Conservation (phyloP, 2,888 invertebrate species). For the Cenopis cana region DNA sequence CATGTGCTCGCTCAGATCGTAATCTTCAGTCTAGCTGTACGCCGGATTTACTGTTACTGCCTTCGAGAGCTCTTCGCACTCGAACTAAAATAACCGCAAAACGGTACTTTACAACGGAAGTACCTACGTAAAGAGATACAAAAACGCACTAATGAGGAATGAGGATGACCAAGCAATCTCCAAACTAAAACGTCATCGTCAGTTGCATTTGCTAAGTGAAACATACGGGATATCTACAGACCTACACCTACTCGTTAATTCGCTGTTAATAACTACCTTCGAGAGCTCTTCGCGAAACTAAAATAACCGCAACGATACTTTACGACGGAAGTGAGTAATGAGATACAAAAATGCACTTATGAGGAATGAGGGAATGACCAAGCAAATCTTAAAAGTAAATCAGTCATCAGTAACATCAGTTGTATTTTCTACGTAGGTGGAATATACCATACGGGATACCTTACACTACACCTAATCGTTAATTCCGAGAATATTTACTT, state of each 20-base stretch:
- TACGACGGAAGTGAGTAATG: slow-evolving; percentile 22
- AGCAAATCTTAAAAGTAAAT: neutral
- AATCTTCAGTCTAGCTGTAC: slow-evolving; percentile 44
- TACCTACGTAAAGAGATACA: slow-evolving; percentile 14
- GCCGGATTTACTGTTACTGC: slow-evolving; percentile 46
- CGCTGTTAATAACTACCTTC: slow-evolving; percentile 43
- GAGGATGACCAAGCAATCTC: slow-evolving; percentile 1
- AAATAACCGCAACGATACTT: slow-evolving; percentile 43
- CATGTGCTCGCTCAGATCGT: slow-evolving; percentile 48
- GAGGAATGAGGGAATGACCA: slow-evolving; percentile 4
- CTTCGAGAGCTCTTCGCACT: slow-evolving; percentile 41
- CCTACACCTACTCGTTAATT: neutral
- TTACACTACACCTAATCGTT: neutral
- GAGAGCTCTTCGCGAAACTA: slow-evolving; percentile 39
- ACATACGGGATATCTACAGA: neutral
- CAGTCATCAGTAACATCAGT: neutral
- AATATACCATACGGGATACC: neutral
- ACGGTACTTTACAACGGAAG: slow-evolving; percentile 39
- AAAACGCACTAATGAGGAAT: slow-evolving; percentile 8
- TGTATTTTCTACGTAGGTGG: neutral
- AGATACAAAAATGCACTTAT: slow-evolving; percentile 17
- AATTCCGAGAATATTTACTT: neutral
- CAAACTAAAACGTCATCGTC: neutral
- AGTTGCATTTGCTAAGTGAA: neutral
- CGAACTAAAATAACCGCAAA: slow-evolving; percentile 39